Base-by-base conservation (phyloP, 2,113 vertebrate species). In the Semnornis frantzii region DNA sequence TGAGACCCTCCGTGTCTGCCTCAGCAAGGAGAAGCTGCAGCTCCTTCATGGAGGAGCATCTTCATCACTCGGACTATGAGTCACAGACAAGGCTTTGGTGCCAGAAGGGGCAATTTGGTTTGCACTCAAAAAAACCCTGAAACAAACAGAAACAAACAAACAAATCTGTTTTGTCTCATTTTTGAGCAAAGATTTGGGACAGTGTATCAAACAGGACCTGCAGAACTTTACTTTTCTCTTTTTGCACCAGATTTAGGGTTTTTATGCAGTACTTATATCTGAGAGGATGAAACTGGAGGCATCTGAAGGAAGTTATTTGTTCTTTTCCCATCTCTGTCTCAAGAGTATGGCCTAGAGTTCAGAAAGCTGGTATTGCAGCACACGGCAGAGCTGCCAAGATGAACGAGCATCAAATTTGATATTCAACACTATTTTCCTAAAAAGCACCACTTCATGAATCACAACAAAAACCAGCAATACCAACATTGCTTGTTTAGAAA, bases 31-130 rank as follows among this genome's bases (percentile, higher is more conserved):
- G 55, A 2, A 33, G 33, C 37, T 83, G 76, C 57, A 74, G 42
- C 31, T 78, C 31, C 30, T 83, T 28, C 28, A 2, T 1, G 4
- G 8, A 63, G 37, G 5, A 76, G 11, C 52, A 52, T 5, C 64
- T 16, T 0, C 0, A 44, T 25, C n/a, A 18, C 48, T 68, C 65
- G 54, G 48, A 46, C 46, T 30, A 9, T 1, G 8, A 75, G 16
- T 34, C 50, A 69, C 59, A 68, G 11, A 7, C 25, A 34, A 30
- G 12, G 30, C 57, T 52, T 27, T 62, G 63, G 12, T 57, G 31
- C 54, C 30, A 82, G 30, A 64, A 54, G 9, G 14, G 20, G 13
- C 31, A 82, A n/a, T 0, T 34, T 17, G 4, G 5, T 64, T 65
- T 37, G 52, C 50, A 44, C 6, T 5, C 1, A 12, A 62, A 42